phyloP scores from a whole-genome alignment of 2,113 vertebrate genomes.

The Apteryx owenii region DNA sequence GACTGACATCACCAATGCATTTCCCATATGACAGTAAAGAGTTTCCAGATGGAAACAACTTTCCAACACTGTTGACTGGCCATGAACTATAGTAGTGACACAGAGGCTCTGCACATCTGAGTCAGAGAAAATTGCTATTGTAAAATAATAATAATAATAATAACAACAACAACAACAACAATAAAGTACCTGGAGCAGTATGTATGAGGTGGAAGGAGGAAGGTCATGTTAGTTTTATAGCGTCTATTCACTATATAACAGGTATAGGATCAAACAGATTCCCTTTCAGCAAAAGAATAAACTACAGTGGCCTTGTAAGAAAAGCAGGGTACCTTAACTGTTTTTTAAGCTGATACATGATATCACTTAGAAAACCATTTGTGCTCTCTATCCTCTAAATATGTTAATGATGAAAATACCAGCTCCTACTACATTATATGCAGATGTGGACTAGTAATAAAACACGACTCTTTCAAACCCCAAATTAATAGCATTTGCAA shows the following conservation, averaged over 20 bases:
- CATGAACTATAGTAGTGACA: not conserved
- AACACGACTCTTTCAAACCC: not conserved
- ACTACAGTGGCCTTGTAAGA: not conserved
- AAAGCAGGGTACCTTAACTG: not conserved
- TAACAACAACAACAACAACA: not conserved
- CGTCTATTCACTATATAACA: not conserved
- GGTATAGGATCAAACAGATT: not conserved
- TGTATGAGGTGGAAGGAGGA: not conserved
- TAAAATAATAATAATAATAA: not conserved
- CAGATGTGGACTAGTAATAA: not conserved
- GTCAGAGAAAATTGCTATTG: not conserved
- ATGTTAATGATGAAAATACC: not conserved
- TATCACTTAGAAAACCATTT: not conserved
- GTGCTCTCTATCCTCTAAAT: not conserved
- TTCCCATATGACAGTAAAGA: constrained; percentile 58
- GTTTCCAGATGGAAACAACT: constrained; percentile 56
- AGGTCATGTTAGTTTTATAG: not conserved
- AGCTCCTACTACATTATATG: not conserved
- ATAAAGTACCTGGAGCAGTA: not conserved
- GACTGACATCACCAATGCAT: constrained; percentile 12
- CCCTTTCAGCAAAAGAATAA: not conserved
- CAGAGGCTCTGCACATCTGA: not conserved
- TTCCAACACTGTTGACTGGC: not conserved
- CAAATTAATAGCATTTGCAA: not conserved
- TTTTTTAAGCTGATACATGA: not conserved